Evolutionary conservation across 2,113 vertebrate genomes (phyloP).

Genomic region (Hystrix cristata): DNA sequence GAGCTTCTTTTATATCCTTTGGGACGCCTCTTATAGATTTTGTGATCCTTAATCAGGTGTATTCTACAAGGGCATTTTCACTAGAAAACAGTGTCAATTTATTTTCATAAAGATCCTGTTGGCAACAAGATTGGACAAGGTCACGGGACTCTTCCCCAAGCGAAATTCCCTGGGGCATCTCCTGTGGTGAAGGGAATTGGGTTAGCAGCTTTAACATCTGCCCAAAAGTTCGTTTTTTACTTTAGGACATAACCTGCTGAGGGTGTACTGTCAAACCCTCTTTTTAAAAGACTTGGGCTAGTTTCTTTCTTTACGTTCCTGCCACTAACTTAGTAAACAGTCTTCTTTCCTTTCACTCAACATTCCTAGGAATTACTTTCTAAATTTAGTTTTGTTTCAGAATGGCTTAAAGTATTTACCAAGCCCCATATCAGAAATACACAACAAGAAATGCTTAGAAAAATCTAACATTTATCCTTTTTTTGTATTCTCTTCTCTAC

Average conservation of each 20-base stretch:
- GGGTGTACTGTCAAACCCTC: neutral
- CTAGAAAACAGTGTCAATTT: neutral
- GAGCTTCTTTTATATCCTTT: neutral
- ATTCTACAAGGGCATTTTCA: neutral
- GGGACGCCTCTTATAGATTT: neutral
- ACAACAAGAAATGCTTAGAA: neutral
- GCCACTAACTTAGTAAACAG: neutral
- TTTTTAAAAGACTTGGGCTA: neutral
- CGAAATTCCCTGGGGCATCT: neutral
- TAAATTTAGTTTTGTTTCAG: neutral
- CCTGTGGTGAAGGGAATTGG: neutral
- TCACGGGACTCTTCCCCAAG: neutral
- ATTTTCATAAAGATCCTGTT: neutral
- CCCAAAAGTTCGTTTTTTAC: neutral
- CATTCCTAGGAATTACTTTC: neutral
- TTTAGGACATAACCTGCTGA: neutral
- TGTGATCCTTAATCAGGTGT: neutral
- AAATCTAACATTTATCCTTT: neutral
- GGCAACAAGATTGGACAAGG: neutral
- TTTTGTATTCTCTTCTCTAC: neutral
- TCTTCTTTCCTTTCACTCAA: neutral
- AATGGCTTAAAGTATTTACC: neutral
- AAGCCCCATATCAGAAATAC: too few species aligned
- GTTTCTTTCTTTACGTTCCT: neutral
- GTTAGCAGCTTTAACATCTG: neutral